Evolutionary conservation across 1,140 invertebrate genomes (phyloP), one percentile per base, ranked within the genome.

Genomic region (Armadillidium nasatum): DNA sequence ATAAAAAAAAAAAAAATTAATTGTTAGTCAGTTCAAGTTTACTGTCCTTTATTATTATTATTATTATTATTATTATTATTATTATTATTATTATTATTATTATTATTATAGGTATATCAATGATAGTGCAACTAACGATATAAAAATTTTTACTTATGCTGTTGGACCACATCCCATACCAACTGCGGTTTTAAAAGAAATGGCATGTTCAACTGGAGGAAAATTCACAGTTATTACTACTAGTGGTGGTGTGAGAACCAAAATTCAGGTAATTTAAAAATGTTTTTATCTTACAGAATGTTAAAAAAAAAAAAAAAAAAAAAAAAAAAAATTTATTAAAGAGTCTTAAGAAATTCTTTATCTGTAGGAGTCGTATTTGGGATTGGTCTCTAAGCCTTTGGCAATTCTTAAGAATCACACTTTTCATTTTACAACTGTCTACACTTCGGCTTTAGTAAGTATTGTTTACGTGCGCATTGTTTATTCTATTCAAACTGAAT

Each of bases 191-290:
- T 76, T 85, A 11, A 84, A 84, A 78, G 77, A 78, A 50, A 84
- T 85, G 73, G 84, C 85, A 13, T 85, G 84, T 73, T 76, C 74
- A 19, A 82, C 81, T 81, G 76, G 81, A 84, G 87, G 87, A 10
- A 85, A 84, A 78, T 87, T 86, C 81, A 86, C 85, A 33, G 83
- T 84, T 71, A 87, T 88, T 71, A 85, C 86, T 50, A 85, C 86
- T 4, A 86, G 86, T 83, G 87, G 86, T 68, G 86, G 87, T 19
- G 86, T 88, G 15, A 82, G 86, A 81, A 85, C 86, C 13, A 84
- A 85, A 83, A 86, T 87, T 66, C 87, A 87, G 85, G 87, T 88
- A 83, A 79, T 60, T 13, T 60, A 15, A 60, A n/a, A 13, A 60
- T 60, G 19, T 60, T 60, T 3, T 33, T 33, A 33, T 33, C 33